Evolutionary conservation across 2,888 invertebrate genomes (phyloP).

Genomic region (Drosophila falleni): DNA sequence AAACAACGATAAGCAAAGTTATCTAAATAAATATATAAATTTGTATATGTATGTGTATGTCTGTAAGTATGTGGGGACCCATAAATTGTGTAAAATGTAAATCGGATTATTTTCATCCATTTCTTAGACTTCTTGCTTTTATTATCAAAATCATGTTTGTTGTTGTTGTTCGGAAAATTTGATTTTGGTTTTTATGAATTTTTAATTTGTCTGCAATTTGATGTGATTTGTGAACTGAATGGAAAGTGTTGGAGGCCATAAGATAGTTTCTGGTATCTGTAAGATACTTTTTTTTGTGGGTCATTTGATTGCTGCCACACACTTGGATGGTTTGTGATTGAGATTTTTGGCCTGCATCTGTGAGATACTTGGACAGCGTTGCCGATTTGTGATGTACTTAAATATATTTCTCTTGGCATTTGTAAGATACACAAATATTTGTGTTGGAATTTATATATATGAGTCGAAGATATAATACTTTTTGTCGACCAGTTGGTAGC

Average conservation of each 20-base stretch:
- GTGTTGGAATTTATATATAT: slow-evolving; percentile 13
- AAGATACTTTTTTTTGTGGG: slow-evolving; percentile 16
- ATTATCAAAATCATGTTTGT: slow-evolving; percentile 32
- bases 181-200: slow-evolving; percentile 73
- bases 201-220: slow-evolving; percentile 71
- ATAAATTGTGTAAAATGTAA: slow-evolving; percentile 77
- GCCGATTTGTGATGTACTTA: background rate
- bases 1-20: slow-evolving; percentile 53
- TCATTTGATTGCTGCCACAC: slow-evolving; percentile 7
- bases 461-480: background rate
- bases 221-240: slow-evolving; percentile 57
- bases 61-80: slow-evolving; percentile 18
- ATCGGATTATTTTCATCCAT: slow-evolving; percentile 45
- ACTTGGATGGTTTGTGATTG: background rate
- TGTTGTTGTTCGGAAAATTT: slow-evolving; percentile 42
- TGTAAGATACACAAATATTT: slow-evolving; percentile 3
- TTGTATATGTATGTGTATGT: background rate
- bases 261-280: slow-evolving; percentile 21
- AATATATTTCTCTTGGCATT: slow-evolving; percentile 3
- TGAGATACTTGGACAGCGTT: background rate
- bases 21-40: slow-evolving; percentile 67
- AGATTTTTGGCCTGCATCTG: slow-evolving; percentile 2
- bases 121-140: slow-evolving; percentile 15
- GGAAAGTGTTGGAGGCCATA: slow-evolving; percentile 6
- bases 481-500: background rate